Evolutionary conservation across 1,140 invertebrate species (phyloP).

Genomic region (Calliphora vicina): DNA sequence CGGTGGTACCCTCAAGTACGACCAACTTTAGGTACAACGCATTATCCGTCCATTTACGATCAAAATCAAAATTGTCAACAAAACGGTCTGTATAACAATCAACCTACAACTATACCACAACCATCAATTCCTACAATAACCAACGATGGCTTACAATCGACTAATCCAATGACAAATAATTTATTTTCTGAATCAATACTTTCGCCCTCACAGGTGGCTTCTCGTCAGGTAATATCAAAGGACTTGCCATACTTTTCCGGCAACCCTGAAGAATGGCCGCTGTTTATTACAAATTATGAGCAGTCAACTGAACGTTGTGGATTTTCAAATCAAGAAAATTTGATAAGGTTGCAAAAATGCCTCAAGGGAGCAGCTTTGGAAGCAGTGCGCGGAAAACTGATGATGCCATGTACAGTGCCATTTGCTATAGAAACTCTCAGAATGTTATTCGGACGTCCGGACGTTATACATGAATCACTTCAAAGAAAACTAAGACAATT

Average conservation of each 20-base stretch:
- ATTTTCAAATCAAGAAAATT: conserved; percentile 27
- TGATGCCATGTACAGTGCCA: conserved; percentile 23
- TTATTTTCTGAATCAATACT: no score
- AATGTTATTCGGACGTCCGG: conserved; percentile 29
- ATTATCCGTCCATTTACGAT: no score
- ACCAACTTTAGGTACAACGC: no score
- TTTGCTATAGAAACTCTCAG: conserved; percentile 16
- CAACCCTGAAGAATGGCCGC: conserved; percentile 35
- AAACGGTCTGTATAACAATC: no score
- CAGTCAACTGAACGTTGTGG: conserved; percentile 14
- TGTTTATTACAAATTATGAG: conserved; percentile 22
- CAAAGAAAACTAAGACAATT: conserved; percentile 14
- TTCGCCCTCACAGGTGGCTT: conserved; percentile 8
- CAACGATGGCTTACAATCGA: no score
- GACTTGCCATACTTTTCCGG: conserved; percentile 18
- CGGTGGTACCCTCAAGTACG: no score
- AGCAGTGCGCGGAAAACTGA: conserved; percentile 15
- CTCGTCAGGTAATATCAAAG: conserved; percentile 23
- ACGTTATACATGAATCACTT: conserved; percentile 6
- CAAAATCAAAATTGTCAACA: no score
- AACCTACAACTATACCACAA: no score
- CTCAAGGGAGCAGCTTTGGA: background rate
- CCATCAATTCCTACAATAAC: no score
- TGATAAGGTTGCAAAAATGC: conserved; percentile 32
- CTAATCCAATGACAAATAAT: background rate